Conservation (phyloP, 2,797 vertebrate species). For the Xenopus petersii region DNA sequence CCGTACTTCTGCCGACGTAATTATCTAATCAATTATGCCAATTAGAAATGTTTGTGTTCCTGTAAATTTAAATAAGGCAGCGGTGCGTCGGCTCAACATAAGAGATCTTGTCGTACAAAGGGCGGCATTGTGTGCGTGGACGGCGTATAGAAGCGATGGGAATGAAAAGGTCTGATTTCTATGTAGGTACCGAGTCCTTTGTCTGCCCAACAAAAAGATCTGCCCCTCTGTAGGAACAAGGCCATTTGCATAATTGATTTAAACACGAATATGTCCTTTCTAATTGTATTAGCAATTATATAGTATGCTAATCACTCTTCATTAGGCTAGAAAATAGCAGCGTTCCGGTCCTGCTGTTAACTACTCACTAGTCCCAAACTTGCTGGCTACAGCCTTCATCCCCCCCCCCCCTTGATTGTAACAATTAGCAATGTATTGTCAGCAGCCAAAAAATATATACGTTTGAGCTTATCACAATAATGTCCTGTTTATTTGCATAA, state of each 20-base stretch:
- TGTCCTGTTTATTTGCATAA: too few relatives aligned
- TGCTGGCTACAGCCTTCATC: background rate
- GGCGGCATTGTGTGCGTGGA: background rate
- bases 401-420: too few relatives aligned
- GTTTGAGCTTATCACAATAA: too few relatives aligned
- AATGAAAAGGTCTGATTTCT: background rate
- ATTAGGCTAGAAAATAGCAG: slow-evolving; percentile 22
- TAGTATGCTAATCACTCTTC: slow-evolving; percentile 35
- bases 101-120: background rate
- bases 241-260: slow-evolving; percentile 39
- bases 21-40: background rate
- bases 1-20: background rate
- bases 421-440: too few relatives aligned
- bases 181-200: background rate
- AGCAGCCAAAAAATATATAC: too few relatives aligned
- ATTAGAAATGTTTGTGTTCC: background rate
- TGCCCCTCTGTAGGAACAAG: slow-evolving; percentile 26
- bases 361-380: background rate
- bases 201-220: slow-evolving; percentile 19
- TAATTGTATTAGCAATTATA: slow-evolving; percentile 30
- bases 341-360: slow-evolving; percentile 15
- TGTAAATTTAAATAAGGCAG: background rate
- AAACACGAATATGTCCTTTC: slow-evolving; percentile 30
- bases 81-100: background rate
- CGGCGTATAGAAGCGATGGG: too few relatives aligned